Base-by-base conservation (phyloP, 2,888 invertebrate genomes). In the Nymphalis urticae region DNA sequence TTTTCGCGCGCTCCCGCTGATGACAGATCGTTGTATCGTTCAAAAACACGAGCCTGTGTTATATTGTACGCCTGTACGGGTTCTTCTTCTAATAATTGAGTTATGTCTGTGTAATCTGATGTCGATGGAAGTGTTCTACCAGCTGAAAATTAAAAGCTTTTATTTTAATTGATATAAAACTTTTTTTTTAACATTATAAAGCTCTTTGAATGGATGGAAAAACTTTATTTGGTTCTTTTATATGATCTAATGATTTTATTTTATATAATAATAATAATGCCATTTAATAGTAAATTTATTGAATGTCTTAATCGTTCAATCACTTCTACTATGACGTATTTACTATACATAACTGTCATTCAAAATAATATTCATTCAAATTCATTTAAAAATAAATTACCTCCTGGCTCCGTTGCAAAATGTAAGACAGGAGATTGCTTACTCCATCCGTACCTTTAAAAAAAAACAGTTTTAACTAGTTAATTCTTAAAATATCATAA, bases 401-500 rank as follows among this genome's bases (percentile, higher is more conserved):
- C 94, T 87, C 95, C 95, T 36, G 96, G 95, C 63, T 95, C 94
- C 0, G 97, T 97, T 17, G 96, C 95, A 80, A 97, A 97, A 80
- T 95, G 94, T 67, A 96, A 89, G 62, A 96, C 93, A 3, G 95
- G 94, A 16, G 97, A 97, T 0, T 95, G 95, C 75, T 95, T 95
- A 76, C 97, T 97, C 96, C 96, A 96, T n/a, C 97, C 97, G 78
- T 95, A 97, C 78, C 95, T 92, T 24, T 84, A 84, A 64, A 58
- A 53, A n/a, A 21, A 53, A 42, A 1, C 0, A 48, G 1, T 24
- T 1, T 42, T 48, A 32, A 17, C 5, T 51, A 47, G 27, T 36
- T 7, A 32, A 10, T 36, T 47, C 19, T 13, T 53, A 24, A 10
- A 5, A 51, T 53, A 13, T 48, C 10, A 42, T 21, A 24, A 50